Percentiles rank a stretch among this genome's conserved stretches.
Evolutionary conservation across 2,113 vertebrate species (phyloP).

Genomic region (Delphinapterus leucas): DNA sequence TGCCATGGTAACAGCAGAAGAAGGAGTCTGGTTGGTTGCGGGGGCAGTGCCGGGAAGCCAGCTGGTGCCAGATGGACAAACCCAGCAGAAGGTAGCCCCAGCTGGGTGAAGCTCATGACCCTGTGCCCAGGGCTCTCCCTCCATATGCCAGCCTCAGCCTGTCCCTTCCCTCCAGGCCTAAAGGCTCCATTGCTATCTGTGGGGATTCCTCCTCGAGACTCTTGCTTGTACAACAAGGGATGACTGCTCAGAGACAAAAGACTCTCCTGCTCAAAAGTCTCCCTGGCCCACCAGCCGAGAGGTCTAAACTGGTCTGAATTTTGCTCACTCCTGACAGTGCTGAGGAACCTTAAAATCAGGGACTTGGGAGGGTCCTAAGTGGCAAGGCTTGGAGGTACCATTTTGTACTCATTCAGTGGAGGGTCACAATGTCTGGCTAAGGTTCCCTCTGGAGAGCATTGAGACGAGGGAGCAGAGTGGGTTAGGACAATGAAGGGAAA

Average conservation of each 20-base stretch:
- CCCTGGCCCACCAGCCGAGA: neutral
- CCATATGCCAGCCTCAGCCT: constrained; percentile 69
- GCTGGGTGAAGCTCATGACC: constrained; percentile 45
- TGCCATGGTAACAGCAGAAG: constrained; percentile 60
- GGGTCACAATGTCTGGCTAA: neutral
- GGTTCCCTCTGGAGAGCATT: neutral
- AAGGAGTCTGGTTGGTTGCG: constrained; percentile 40
- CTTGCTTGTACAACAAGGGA: neutral
- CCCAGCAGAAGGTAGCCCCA: constrained; percentile 63
- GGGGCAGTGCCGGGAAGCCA: constrained; percentile 54
- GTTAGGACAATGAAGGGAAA: neutral
- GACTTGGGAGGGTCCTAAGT: neutral
- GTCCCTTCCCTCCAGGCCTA: neutral
- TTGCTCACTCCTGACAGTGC: neutral
- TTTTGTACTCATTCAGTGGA: fast-evolving
- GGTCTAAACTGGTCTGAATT: neutral
- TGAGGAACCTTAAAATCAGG: neutral
- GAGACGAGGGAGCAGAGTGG: neutral
- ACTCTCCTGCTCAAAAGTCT: neutral
- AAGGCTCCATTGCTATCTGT: neutral
- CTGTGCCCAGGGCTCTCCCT: constrained; percentile 56
- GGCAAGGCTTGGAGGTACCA: neutral
- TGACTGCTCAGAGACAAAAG: constrained; percentile 37
- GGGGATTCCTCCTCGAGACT: neutral
- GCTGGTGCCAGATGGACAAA: constrained; percentile 74